Percentiles rank a stretch among this genome's conserved stretches.
phyloP scores from a whole-genome alignment of 2,797 vertebrate genomes.

The Limosa lapponica region DNA sequence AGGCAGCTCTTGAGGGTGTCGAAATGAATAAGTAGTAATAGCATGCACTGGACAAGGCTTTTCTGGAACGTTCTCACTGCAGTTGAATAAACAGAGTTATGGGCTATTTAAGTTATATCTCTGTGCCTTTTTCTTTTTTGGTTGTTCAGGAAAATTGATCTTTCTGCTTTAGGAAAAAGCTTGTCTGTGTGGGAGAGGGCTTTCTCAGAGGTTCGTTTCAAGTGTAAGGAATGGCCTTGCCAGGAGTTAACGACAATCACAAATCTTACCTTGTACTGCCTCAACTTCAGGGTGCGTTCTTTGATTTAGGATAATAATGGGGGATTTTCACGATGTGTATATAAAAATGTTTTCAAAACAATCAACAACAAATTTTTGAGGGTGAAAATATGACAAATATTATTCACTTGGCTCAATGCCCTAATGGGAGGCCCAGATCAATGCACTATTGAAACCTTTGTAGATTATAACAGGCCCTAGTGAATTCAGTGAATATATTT shows the following conservation, averaged over 20 bases:
- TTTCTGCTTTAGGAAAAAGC: background rate
- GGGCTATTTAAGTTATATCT: background rate
- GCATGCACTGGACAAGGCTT: background rate
- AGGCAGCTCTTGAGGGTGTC: background rate
- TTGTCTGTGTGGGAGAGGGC: background rate
- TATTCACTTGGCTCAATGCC: background rate
- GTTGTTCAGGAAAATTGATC: slow-evolving; percentile 6
- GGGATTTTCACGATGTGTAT: background rate
- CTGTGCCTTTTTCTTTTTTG: background rate
- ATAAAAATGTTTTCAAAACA: background rate
- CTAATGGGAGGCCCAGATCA: background rate
- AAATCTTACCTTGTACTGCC: background rate
- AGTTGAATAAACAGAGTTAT: background rate
- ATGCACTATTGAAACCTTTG: background rate
- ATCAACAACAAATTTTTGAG: background rate
- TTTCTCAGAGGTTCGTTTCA: slow-evolving; percentile 1
- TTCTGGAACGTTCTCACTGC: background rate
- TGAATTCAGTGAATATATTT: background rate
- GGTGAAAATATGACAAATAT: background rate
- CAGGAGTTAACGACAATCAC: background rate
- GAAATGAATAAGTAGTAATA: background rate
- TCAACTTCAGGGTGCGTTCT: background rate
- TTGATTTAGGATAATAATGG: background rate
- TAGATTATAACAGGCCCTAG: background rate
- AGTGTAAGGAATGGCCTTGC: background rate